These are phyloP conservation scores for Chalcis sispes DNA, from an alignment of 2,888 invertebrate genomes.

Conservation along the genomic window DNA sequence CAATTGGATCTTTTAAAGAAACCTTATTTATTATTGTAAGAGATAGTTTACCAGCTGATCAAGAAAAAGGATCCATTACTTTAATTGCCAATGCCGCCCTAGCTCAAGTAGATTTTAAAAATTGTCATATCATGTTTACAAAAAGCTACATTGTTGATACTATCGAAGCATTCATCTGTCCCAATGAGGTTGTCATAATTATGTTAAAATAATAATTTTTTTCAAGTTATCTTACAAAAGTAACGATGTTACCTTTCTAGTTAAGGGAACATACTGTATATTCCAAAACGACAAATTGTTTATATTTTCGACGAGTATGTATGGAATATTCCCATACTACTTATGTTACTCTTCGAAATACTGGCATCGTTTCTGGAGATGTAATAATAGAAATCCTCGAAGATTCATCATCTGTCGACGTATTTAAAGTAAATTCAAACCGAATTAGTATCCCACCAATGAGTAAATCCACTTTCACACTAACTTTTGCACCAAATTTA, in stretches of 20 bases:
- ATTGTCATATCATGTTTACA: slow-evolving; percentile 79
- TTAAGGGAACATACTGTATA: slow-evolving; percentile 71
- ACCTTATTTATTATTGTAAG: slow-evolving; percentile 71
- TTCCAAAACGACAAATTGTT: slow-evolving; percentile 68
- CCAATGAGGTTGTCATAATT: slow-evolving; percentile 62
- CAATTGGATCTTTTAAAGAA: slow-evolving; percentile 70
- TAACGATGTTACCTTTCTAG: slow-evolving; percentile 64
- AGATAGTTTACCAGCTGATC: slow-evolving; percentile 76
- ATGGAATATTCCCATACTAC: slow-evolving; percentile 69
- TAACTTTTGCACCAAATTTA: slow-evolving; percentile 74
- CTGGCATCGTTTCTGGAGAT: slow-evolving; percentile 71
- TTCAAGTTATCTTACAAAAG: too few relatives aligned
- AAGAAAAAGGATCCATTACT: slow-evolving; percentile 76
- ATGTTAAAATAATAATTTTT: too few relatives aligned
- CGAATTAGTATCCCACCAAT: slow-evolving; percentile 71
- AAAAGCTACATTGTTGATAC: slow-evolving; percentile 80
- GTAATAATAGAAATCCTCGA: slow-evolving; percentile 60
- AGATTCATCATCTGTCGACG: slow-evolving; percentile 44
- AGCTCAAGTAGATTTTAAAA: slow-evolving; percentile 79
- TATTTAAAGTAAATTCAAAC: slow-evolving; percentile 71
- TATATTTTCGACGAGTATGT: slow-evolving; percentile 74
- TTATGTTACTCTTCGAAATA: slow-evolving; percentile 73
- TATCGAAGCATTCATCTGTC: slow-evolving; percentile 77
- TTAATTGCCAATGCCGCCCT: slow-evolving; percentile 79
- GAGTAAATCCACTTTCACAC: slow-evolving; percentile 67